Conservation (phyloP, 30 jellyfish, hydroid and myxozoan genomes). For the Mastigias papua region DNA sequence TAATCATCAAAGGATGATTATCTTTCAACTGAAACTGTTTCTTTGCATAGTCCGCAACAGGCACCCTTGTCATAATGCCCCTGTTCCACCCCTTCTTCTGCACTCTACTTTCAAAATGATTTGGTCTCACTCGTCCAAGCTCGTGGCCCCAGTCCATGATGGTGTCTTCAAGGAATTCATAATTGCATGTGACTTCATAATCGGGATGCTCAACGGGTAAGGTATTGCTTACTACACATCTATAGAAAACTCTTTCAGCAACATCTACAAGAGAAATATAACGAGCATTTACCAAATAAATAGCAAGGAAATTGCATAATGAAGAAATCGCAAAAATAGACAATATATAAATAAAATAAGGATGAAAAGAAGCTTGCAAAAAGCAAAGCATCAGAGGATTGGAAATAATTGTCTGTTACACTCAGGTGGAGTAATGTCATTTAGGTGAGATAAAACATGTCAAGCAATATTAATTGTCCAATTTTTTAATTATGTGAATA, state of each 20-base stretch:
- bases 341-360: background rate
- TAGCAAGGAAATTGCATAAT: background rate
- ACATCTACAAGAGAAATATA: slow-evolving; percentile 70
- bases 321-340: background rate
- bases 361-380: background rate
- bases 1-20: slow-evolving; percentile 91
- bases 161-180: slow-evolving; percentile 96
- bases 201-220: slow-evolving; percentile 96
- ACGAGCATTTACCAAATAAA: background rate
- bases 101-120: background rate
- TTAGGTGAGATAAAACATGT: too few relatives aligned
- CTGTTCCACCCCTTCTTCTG: slow-evolving; percentile 14
- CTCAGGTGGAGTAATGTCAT: too few relatives aligned
- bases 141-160: slow-evolving; percentile 97
- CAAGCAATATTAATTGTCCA: too few relatives aligned
- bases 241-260: slow-evolving; percentile 95
- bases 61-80: slow-evolving; percentile 54
- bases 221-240: slow-evolving; percentile 92
- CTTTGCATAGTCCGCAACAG: slow-evolving; percentile 81
- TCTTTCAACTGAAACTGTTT: slow-evolving; percentile 87
- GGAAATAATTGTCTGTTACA: too few relatives aligned
- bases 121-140: slow-evolving; percentile 43
- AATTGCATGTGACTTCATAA: slow-evolving; percentile 88
- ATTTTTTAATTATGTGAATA: too few relatives aligned
- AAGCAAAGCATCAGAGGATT: background rate